phyloP scores from a whole-genome alignment of 2,888 invertebrate species.

The Melanophora roralis region DNA sequence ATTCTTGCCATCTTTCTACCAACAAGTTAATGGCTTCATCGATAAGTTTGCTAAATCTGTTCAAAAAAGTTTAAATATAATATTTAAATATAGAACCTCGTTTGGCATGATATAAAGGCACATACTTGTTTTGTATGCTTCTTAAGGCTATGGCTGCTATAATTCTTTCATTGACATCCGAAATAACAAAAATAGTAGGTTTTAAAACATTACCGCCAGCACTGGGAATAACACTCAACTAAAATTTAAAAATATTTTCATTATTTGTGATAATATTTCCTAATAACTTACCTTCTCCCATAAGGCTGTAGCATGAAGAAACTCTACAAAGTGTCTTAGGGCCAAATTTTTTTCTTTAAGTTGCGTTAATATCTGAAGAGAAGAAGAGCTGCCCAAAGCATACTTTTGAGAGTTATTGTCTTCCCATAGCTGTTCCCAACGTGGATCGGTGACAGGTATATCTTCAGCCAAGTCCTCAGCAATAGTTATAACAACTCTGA shows the following conservation, averaged over 20 bases:
- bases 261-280: not conserved
- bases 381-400: slow-evolving; percentile 84
- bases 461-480: slow-evolving; percentile 90
- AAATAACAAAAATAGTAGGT: slow-evolving; percentile 79
- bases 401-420: slow-evolving; percentile 72
- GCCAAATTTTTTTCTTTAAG: slow-evolving; percentile 92
- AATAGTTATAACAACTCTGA: slow-evolving; percentile 82
- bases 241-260: slow-evolving; percentile 3
- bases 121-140: slow-evolving; percentile 78
- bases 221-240: slow-evolving; percentile 74
- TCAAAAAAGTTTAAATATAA: not conserved
- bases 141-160: slow-evolving; percentile 85
- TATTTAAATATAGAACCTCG: too few relatives aligned
- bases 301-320: slow-evolving; percentile 83
- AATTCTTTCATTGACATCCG: slow-evolving; percentile 88
- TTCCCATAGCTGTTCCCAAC: slow-evolving; percentile 77
- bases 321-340: slow-evolving; percentile 85
- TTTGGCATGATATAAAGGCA: too few relatives aligned
- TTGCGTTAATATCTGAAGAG: slow-evolving; percentile 91
- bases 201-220: slow-evolving; percentile 71
- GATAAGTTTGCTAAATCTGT: slow-evolving; percentile 74
- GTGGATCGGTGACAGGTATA: slow-evolving; percentile 91
- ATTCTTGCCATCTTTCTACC: slow-evolving; percentile 77
- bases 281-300: slow-evolving; percentile 80
- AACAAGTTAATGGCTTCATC: slow-evolving; percentile 80